A percentile compares a stretch with the other conserved stretches of the same genome.
Evolutionary conservation across 2,113 vertebrate species (phyloP).

Genomic region (Hyperopisus bebe): DNA sequence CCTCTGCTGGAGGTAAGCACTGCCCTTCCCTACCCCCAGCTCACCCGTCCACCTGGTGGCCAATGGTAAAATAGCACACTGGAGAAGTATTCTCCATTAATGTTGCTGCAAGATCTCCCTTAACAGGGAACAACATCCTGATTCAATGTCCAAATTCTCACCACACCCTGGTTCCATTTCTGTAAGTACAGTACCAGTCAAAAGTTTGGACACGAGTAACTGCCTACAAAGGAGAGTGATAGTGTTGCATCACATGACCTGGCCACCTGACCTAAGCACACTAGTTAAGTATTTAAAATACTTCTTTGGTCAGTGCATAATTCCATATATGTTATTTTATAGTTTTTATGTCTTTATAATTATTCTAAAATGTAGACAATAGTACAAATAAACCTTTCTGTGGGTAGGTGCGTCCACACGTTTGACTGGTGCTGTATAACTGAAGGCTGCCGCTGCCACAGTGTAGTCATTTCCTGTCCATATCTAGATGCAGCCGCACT

Average conservation of each 20-base stretch:
- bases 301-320: neutral
- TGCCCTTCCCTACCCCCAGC: neutral
- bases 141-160: neutral
- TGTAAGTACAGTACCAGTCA: neutral
- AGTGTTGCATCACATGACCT: neutral
- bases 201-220: neutral
- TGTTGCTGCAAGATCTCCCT: neutral
- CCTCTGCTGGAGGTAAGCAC: slow-evolving; percentile 69
- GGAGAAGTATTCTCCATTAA: neutral
- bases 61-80: neutral
- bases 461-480: neutral
- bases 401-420: neutral
- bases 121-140: neutral
- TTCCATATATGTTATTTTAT: neutral
- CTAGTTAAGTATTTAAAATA: neutral
- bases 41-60: neutral
- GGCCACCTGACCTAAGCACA: neutral
- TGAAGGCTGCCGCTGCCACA: neutral
- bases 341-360: neutral
- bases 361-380: neutral
- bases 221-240: neutral
- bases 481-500: neutral
- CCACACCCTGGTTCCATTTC: neutral
- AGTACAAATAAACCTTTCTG: neutral
- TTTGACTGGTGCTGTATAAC: neutral